Evolutionary conservation across 1,140 invertebrate genomes (phyloP), one percentile per base, ranked within the genome.

Genomic region (Amphibalanus amphitrite): DNA sequence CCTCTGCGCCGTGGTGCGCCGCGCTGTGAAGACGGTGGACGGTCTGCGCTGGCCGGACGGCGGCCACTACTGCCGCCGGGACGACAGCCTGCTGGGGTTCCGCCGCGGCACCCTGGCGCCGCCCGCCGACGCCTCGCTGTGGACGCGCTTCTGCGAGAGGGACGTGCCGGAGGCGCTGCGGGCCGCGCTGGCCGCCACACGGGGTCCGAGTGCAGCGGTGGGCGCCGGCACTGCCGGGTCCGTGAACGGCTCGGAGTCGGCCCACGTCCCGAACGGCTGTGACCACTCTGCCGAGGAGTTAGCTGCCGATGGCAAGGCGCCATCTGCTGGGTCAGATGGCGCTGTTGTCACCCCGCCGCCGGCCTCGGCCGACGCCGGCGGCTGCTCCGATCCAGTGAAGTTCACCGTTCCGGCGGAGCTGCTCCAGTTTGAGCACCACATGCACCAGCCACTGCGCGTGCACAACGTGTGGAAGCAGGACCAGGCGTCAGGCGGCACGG

Each of bases 391-490:
- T n/a, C n/a, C n/a, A n/a, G n/a, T 15, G 23, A 3, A 6, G 26
- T 23, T n/a, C 20, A 65, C 64, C 6, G 64, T 65, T 8, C 64
- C 64, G 64, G 10, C 64, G 4, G 64, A 23, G 20, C 64, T 65
- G 64, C 23, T 65, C 10, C 64, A 26, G 26, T 65, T 65, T 6
- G 64, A 65, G 64, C 64, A 26, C 20, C 64, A 65, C 26, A 23
- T 65, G 26, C 64, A 65, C 10, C 64, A 26, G 64, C 64, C 64
- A 23, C 64, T 65, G 64, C 64, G 64, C 64, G 64, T 65, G 64
- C 64, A 65, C 64, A 65, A 65, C 64, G 64, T 65, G 6, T 65
- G 64, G 64, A 65, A 65, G 26, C 64, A 65, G 64, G 64, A 65
- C 10, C 64, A 65, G 64, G 64, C 64, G 20, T 23, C 8, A 4